phyloP scores from a whole-genome alignment of 2,797 vertebrate species.

The Hypotaenidia okinawae region DNA sequence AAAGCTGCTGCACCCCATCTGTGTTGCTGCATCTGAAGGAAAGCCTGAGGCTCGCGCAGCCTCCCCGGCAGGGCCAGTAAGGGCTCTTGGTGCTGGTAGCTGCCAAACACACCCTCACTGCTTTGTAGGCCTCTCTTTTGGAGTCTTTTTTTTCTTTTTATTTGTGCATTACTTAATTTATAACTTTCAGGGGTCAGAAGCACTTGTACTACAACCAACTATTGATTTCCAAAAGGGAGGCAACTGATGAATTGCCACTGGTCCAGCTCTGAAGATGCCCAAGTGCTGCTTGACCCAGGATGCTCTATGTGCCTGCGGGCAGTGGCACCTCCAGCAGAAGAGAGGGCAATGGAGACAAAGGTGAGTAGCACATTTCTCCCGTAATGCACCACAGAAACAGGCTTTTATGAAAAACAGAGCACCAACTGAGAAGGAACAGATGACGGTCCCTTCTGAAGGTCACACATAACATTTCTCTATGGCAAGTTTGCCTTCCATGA shows the following conservation, averaged over 20 bases:
- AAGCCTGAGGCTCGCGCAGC: background rate
- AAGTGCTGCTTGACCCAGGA: background rate
- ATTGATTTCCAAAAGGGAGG: background rate
- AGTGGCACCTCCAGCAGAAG: background rate
- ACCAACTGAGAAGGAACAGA: background rate
- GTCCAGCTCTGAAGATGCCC: background rate
- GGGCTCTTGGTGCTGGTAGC: background rate
- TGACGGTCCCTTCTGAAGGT: background rate
- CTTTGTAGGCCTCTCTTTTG: background rate
- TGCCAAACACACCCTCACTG: background rate
- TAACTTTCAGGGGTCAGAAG: background rate
- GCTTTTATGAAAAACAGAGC: background rate
- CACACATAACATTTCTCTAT: background rate
- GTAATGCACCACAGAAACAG: background rate
- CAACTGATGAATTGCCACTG: background rate
- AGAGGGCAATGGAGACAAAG: background rate
- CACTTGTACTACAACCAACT: background rate
- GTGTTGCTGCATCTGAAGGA: no score
- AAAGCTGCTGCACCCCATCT: background rate
- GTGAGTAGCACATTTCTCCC: background rate
- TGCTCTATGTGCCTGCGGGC: background rate
- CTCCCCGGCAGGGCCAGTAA: accelerated
- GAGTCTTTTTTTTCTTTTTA: background rate
- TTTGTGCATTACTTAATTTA: background rate
- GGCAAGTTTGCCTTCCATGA: background rate